Percentiles rank a stretch among this genome's conserved stretches.
Conservation (phyloP, 2,113 vertebrate genomes). For the Typhlomys cinereus region DNA sequence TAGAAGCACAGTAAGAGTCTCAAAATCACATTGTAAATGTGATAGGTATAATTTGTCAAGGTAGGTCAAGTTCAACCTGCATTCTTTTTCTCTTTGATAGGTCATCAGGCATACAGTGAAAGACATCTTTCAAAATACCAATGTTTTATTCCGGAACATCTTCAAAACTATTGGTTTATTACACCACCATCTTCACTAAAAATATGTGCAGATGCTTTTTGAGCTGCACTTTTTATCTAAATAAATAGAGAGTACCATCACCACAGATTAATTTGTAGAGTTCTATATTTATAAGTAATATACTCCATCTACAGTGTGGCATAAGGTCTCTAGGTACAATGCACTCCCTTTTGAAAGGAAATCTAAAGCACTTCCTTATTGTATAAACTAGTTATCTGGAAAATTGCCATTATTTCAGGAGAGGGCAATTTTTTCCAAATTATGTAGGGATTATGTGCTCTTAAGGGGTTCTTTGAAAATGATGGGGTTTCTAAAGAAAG, state of each 20-base stretch:
- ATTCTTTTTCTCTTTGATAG: constrained; percentile 37
- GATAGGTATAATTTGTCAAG: constrained; percentile 17
- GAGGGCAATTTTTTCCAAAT: constrained; percentile 79
- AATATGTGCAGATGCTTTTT: background rate
- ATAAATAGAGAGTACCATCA: constrained; percentile 67
- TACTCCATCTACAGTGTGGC: constrained; percentile 6
- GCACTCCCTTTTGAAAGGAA: constrained; percentile 73
- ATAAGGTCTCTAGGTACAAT: constrained; percentile 60
- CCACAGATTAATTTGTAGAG: constrained; percentile 65
- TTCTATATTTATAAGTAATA: constrained; percentile 62
- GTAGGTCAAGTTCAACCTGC: constrained; percentile 20
- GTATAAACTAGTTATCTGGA: constrained; percentile 85
- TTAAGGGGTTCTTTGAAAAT: constrained; percentile 85
- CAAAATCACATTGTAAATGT: background rate
- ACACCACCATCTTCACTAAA: background rate
- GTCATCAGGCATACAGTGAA: background rate
- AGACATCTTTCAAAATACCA: background rate
- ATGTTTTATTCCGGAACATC: background rate
- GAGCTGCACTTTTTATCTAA: background rate
- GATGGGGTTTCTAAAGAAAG: constrained; percentile 75
- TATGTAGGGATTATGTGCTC: constrained; percentile 81
- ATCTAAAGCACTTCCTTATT: constrained; percentile 81
- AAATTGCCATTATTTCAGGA: constrained; percentile 85
- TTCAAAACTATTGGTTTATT: constrained; percentile 21
- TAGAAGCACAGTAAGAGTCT: background rate